These are phyloP conservation scores for Brachionus paranguensis DNA, from an alignment of 1,140 invertebrate species.

Conservation along the genomic window DNA sequence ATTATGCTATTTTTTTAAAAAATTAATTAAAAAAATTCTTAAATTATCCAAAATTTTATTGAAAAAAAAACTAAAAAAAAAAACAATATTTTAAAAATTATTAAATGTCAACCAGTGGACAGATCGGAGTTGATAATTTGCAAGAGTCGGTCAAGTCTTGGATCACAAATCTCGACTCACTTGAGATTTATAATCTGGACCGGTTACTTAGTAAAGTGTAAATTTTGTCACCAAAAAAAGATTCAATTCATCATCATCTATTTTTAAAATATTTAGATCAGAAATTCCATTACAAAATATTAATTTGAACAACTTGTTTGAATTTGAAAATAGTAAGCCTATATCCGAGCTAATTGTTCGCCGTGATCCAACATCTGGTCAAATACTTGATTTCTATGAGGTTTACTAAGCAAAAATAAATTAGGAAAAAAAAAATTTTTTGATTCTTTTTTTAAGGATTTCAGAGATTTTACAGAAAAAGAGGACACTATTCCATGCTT, in stretches of 20 bases:
- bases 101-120: not conserved
- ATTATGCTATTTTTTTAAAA: not conserved
- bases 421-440: not conserved
- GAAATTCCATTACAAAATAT: conserved; percentile 26
- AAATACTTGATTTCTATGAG: conserved; percentile 38
- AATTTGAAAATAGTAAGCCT: not conserved
- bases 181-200: conserved; percentile 36
- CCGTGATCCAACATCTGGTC: conserved; percentile 12
- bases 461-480: not conserved
- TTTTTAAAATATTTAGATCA: not conserved
- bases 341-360: conserved; percentile 21
- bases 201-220: conserved; percentile 18
- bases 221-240: not conserved
- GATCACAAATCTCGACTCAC: conserved; percentile 33
- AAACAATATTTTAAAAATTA: not conserved
- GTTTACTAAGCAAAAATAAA: not conserved
- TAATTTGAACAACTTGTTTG: conserved; percentile 28
- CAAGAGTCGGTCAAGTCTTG: conserved; percentile 36
- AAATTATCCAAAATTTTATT: not conserved
- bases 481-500: not conserved
- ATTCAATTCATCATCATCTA: not conserved
- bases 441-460: not conserved
- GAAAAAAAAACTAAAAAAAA: not conserved
- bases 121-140: conserved; percentile 19
- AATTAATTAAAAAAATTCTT: not conserved